A percentile compares a stretch with the other conserved stretches of the same genome.
These are phyloP conservation scores for Caradrina kadenii DNA, from an alignment of 2,888 invertebrate genomes.

Conservation along the genomic window DNA sequence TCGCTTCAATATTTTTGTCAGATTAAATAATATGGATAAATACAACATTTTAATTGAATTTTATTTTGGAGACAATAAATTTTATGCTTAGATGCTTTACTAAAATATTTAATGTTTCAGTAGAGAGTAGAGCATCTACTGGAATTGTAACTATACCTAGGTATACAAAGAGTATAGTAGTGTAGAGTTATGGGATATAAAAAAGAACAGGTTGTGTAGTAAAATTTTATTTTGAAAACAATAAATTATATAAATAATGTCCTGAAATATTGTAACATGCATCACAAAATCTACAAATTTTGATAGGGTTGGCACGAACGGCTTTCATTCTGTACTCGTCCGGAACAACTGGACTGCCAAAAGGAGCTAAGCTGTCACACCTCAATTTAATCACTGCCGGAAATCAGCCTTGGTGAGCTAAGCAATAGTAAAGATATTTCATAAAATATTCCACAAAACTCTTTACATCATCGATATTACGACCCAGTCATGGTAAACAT, in stretches of 20 bases:
- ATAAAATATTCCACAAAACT: not conserved
- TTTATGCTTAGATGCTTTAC: not conserved
- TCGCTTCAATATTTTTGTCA: too few species aligned
- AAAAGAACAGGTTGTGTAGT: too few species aligned
- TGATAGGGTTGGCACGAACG: conserved; percentile 68
- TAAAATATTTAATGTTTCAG: conserved; percentile 48
- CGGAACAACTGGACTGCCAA: conserved; percentile 81
- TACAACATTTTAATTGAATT: not conserved
- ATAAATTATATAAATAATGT: too few species aligned
- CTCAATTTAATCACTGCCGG: conserved; percentile 74
- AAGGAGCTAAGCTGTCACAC: conserved; percentile 80
- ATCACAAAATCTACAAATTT: conserved; percentile 59
- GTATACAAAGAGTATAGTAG: too few species aligned
- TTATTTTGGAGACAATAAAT: conserved; percentile 14
- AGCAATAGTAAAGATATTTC: not conserved
- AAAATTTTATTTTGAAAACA: too few species aligned
- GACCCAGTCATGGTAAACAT: too few species aligned
- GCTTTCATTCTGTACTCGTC: conserved; percentile 81
- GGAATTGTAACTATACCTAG: too few species aligned
- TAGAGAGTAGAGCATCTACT: too few species aligned
- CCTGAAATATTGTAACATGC: too few species aligned
- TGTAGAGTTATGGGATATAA: too few species aligned
- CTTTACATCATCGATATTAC: too few species aligned
- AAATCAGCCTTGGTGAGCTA: conserved; percentile 74
- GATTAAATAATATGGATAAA: not conserved